A percentile compares a stretch with the other conserved stretches of the same genome.
These are phyloP conservation scores for Hystrix cristata DNA, from an alignment of 2,113 vertebrate species.

Conservation along the genomic window DNA sequence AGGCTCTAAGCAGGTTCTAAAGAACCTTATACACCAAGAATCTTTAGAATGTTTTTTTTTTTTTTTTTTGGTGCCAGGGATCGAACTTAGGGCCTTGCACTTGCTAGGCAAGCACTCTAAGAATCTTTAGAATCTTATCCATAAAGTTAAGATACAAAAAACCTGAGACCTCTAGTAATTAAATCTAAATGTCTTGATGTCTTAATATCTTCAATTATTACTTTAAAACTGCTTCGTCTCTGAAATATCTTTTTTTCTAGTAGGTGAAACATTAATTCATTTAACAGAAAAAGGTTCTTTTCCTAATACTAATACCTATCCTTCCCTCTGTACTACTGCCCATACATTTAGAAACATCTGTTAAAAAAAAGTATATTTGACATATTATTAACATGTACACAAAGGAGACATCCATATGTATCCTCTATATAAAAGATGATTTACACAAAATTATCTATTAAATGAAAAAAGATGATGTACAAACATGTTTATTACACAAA, in stretches of 20 bases:
- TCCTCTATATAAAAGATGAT: constrained; percentile 28
- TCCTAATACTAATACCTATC: constrained; percentile 2
- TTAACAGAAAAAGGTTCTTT: constrained; percentile 27
- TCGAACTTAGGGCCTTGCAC: no score
- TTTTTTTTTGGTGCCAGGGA: no score
- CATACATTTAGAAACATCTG: constrained; percentile 28
- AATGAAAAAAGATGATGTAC: constrained; percentile 33
- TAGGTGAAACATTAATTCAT: constrained; percentile 41
- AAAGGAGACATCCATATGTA: constrained; percentile 24
- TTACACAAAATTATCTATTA: constrained; percentile 41
- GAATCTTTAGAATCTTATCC: constrained; percentile 42
- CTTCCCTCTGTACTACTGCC: not conserved
- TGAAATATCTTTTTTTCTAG: not conserved
- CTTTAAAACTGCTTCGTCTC: constrained; percentile 39
- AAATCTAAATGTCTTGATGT: not conserved
- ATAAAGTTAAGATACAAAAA: constrained; percentile 48
- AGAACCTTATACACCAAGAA: not conserved
- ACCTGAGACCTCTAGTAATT: not conserved
- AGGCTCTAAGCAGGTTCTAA: not conserved
- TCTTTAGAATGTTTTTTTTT: constrained; percentile 11
- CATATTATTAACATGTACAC: constrained; percentile 24
- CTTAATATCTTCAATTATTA: constrained; percentile 23
- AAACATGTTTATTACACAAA: constrained; percentile 24
- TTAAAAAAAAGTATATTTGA: not conserved
- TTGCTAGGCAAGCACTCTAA: not conserved